Evolutionary conservation across 1,140 invertebrate species (phyloP).

Genomic region (Drosophila novamexicana): DNA sequence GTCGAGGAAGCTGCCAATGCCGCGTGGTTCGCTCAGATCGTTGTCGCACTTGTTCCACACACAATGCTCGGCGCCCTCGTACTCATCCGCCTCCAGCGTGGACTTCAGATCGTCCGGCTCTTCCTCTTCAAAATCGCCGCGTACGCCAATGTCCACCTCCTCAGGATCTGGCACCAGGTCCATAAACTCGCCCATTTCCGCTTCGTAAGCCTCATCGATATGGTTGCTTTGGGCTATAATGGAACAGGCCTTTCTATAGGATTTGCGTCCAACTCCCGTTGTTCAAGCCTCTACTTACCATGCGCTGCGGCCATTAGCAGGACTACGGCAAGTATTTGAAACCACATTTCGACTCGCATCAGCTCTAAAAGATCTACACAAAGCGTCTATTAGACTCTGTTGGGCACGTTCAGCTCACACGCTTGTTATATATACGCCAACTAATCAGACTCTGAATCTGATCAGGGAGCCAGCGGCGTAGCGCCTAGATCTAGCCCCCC

Average conservation of each 20-base stretch:
- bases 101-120: slow-evolving; percentile 46
- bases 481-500: background rate
- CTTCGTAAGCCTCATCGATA: slow-evolving; percentile 43
- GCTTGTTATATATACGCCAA: slow-evolving; percentile 49
- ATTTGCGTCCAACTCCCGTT: background rate
- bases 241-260: background rate
- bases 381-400: slow-evolving; percentile 57
- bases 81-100: slow-evolving; percentile 59
- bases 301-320: slow-evolving; percentile 30
- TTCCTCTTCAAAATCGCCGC: slow-evolving; percentile 46
- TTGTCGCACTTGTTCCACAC: slow-evolving; percentile 76
- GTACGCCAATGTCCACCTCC: slow-evolving; percentile 28
- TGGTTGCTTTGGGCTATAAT: slow-evolving; percentile 35
- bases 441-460: slow-evolving; percentile 10
- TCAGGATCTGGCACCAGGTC: slow-evolving; percentile 39
- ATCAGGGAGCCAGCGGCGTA: slow-evolving; percentile 5
- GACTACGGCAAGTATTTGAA: slow-evolving; percentile 28
- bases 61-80: slow-evolving; percentile 50
- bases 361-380: slow-evolving; percentile 48
- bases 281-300: slow-evolving; percentile 30
- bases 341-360: slow-evolving; percentile 40
- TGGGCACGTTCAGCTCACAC: slow-evolving; percentile 13
- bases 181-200: slow-evolving; percentile 67
- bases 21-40: slow-evolving; percentile 58
- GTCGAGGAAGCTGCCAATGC: slow-evolving; percentile 65